Percentiles rank a stretch among this genome's conserved stretches.
These are phyloP conservation scores for Eupithecia insigniata DNA, from an alignment of 2,888 invertebrate species.

Conservation along the genomic window DNA sequence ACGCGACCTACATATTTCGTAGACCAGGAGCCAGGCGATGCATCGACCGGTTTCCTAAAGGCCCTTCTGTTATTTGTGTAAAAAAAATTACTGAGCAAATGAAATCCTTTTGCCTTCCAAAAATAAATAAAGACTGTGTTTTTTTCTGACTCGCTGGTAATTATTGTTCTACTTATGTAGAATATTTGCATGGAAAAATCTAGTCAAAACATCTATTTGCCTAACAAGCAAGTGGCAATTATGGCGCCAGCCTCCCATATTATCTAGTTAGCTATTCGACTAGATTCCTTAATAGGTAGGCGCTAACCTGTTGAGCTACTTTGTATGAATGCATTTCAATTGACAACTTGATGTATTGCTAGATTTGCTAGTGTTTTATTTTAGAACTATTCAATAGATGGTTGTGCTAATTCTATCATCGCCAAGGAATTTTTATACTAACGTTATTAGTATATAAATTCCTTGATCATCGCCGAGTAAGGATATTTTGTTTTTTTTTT, in stretches of 20 bases:
- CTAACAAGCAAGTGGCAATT: neutral
- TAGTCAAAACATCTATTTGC: neutral
- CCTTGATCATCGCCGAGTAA: neutral
- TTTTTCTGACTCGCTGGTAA: neutral
- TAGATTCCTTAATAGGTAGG: conserved; percentile 24
- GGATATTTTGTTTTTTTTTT: neutral
- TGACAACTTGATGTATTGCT: conserved; percentile 14
- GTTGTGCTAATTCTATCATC: neutral
- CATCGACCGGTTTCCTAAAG: too few species aligned
- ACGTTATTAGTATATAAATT: too few species aligned
- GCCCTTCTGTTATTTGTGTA: too few species aligned
- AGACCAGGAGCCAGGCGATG: too few species aligned
- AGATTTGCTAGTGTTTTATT: conserved; percentile 5
- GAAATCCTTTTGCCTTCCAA: too few species aligned
- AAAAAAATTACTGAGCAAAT: too few species aligned
- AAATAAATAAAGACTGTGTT: neutral
- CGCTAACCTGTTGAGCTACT: conserved; percentile 29
- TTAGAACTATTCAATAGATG: neutral
- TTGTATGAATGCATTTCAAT: conserved; percentile 24
- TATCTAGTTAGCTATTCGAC: conserved; percentile 14
- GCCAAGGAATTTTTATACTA: too few species aligned
- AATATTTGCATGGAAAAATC: neutral
- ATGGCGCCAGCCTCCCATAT: conserved; percentile 17
- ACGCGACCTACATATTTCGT: too few species aligned
- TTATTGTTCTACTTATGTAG: neutral